Evolutionary conservation across 2,113 vertebrate genomes (phyloP), one percentile per base, ranked within the genome.

Genomic region (Blennius ocellaris): DNA sequence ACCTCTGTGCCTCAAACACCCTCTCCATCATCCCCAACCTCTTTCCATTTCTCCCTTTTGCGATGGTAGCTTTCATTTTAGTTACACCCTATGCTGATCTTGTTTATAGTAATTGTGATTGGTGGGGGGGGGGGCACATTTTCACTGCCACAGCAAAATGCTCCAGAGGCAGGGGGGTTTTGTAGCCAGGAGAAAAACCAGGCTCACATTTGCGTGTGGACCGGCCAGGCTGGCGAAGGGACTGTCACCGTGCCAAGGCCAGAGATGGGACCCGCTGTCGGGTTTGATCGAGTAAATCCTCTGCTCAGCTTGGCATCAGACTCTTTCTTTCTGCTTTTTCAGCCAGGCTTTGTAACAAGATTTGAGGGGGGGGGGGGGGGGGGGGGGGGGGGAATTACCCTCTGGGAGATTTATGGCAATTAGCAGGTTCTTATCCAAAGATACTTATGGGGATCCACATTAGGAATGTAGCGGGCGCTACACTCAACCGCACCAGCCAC

Each of bases 371-470:
- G 48, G 40, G 45, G 37, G 45, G 7, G 57, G n/a, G n/a, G n/a
- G n/a, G n/a, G n/a, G n/a, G n/a, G 6, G 40, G 12, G 30, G 17
- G 48, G 40, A 14, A 21, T 76, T 64, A 43, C 21, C 15, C 37
- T 44, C 11, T n/a, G 16, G 55, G 61, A 78, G 75, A 72, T 75
- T 82, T 56, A 71, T 59, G 73, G 47, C 61, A 86, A 51, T 86
- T 65, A 80, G 59, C 56, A 69, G 62, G 51, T 77, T 59, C 15
- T 76, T 68, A 69, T 73, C 48, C 70, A 73, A 49, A 11, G 49
- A 76, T 67, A 21, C 58, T 48, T 56, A 60, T n/a, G 39, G 15
- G 52, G 12, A 73, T 80, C 45, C 14, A 51, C 52, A 74, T 81
- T 70, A 44, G 67, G 0, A 71, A 53, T 0, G 2, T 14, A 67